Conservation (phyloP, 2,113 vertebrate species). For the Zosterops pallidus region DNA sequence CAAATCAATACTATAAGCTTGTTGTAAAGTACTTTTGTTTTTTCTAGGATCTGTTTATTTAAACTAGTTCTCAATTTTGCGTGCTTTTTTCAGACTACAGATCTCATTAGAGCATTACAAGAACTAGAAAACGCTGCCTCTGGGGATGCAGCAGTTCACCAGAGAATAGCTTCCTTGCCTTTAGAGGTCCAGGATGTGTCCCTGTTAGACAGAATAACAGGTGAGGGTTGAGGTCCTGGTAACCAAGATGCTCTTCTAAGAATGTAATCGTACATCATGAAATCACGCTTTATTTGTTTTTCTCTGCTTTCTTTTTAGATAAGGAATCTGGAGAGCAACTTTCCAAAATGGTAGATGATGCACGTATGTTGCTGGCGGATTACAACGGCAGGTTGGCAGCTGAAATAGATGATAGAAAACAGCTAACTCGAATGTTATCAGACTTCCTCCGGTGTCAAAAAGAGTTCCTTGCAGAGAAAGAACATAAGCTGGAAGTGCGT, state of each 20-base stretch:
- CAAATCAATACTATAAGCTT: not conserved
- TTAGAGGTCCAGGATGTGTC: slow-evolving; percentile 95
- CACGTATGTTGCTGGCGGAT: slow-evolving; percentile 97
- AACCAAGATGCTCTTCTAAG: not conserved
- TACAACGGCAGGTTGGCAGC: slow-evolving; percentile 97
- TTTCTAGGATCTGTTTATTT: not conserved
- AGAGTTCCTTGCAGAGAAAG: slow-evolving; percentile 94
- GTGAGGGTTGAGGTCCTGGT: slow-evolving; percentile 69
- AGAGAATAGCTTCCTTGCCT: slow-evolving; percentile 94
- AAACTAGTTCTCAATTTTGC: slow-evolving; percentile 58
- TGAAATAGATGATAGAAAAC: slow-evolving; percentile 96
- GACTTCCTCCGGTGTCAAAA: slow-evolving; percentile 96
- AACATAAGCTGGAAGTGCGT: slow-evolving; percentile 99
- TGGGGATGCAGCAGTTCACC: slow-evolving; percentile 90
- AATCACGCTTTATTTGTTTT: slow-evolving; percentile 19
- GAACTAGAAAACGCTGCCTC: slow-evolving; percentile 97
- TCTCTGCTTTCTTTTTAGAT: slow-evolving; percentile 67
- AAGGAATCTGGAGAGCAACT: slow-evolving; percentile 81
- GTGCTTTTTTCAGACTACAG: slow-evolving; percentile 83
- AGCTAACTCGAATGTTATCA: slow-evolving; percentile 91
- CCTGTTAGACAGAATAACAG: slow-evolving; percentile 94
- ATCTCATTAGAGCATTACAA: slow-evolving; percentile 95
- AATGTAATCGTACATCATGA: not conserved
- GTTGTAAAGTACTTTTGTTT: not conserved
- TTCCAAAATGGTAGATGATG: slow-evolving; percentile 89